phyloP scores from a whole-genome alignment of 1,140 invertebrate genomes.

The Micrasema minimum region DNA sequence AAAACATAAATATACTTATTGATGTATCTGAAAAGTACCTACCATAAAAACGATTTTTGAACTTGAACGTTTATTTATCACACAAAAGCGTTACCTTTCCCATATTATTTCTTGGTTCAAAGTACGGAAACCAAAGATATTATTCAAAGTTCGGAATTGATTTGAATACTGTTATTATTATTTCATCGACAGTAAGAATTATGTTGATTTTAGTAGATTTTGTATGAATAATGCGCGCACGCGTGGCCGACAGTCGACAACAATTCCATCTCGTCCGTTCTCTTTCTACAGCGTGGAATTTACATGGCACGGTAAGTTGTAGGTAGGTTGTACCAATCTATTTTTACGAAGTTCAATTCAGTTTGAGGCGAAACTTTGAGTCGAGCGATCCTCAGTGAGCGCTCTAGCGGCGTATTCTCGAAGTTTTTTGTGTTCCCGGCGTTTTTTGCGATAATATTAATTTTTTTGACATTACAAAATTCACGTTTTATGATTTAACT shows the following conservation, averaged over 20 bases:
- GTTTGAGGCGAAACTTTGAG: conserved; percentile 3
- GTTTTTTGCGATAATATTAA: conserved; percentile 20
- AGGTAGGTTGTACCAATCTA: conserved; percentile 8
- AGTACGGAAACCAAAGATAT: too few species aligned
- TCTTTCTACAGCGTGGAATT: conserved; percentile 9
- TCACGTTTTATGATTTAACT: neutral
- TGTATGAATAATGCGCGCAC: neutral
- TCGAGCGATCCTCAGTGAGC: neutral
- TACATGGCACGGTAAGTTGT: neutral
- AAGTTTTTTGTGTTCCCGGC: conserved; percentile 6
- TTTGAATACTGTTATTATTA: conserved; percentile 3
- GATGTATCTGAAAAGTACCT: too few species aligned
- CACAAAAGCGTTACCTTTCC: too few species aligned
- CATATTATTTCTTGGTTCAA: too few species aligned
- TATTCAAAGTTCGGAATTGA: too few species aligned
- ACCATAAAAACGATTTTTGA: too few species aligned
- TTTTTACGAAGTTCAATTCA: conserved; percentile 23
- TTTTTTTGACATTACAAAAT: neutral
- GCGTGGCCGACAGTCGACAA: neutral
- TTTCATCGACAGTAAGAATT: neutral
- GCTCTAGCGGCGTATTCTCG: neutral
- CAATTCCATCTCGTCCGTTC: neutral
- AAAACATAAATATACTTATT: too few species aligned
- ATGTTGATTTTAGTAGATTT: neutral
- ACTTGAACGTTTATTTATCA: too few species aligned